A percentile compares a stretch with the other conserved stretches of the same genome.
Evolutionary conservation across 2,113 vertebrate species (phyloP).

Genomic region (Notarius quadriscutis): DNA sequence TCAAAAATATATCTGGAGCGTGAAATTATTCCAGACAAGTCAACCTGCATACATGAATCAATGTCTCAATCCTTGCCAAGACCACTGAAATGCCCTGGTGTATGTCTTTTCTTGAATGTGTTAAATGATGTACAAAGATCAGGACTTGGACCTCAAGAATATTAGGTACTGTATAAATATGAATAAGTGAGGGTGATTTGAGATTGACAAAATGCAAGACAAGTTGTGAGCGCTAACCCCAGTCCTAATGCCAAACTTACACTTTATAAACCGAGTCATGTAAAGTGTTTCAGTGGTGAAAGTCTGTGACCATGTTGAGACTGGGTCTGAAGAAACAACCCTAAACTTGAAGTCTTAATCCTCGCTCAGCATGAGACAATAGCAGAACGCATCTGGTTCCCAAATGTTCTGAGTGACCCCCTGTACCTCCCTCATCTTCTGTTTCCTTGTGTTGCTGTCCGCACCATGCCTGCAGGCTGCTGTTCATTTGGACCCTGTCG

Average conservation of each 20-base stretch:
- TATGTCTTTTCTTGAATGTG: neutral
- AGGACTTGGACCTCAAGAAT: neutral
- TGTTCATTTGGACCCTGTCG: constrained; percentile 62
- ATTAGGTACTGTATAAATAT: neutral
- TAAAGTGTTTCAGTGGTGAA: neutral
- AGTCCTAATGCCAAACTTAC: neutral
- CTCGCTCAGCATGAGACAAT: constrained; percentile 63
- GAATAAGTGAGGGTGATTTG: neutral
- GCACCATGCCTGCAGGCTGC: constrained; percentile 59
- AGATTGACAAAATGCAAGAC: neutral
- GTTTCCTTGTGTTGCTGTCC: constrained; percentile 59
- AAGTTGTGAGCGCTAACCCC: neutral
- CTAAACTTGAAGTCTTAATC: constrained; percentile 21
- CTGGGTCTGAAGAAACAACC: neutral
- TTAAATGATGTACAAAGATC: neutral
- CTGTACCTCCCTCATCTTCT: constrained; percentile 57
- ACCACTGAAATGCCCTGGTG: neutral
- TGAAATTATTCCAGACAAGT: no score
- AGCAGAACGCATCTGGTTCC: constrained; percentile 73
- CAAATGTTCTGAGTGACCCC: constrained; percentile 73
- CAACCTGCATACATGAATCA: no score
- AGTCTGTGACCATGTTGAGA: neutral
- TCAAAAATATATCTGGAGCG: neutral
- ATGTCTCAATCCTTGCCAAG: neutral
- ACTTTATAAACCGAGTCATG: neutral